Base-by-base conservation (phyloP, 2,113 vertebrate genomes). In the Hylia prasina region DNA sequence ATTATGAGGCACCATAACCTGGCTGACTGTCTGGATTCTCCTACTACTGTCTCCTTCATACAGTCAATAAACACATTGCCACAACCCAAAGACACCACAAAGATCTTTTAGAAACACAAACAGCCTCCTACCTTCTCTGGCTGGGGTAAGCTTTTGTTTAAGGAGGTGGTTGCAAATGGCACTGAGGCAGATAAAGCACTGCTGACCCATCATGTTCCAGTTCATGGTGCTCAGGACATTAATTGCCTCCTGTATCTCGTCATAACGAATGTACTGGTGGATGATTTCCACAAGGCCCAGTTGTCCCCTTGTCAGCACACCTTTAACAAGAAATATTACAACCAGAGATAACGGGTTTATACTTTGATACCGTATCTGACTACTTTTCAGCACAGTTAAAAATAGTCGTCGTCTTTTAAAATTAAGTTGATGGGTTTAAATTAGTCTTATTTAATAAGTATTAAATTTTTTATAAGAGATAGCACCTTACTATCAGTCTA, bases 81-180 rank as follows among this genome's bases (percentile, higher is more conserved):
- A 51, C 73, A 77, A 93, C 44, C 72, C 65, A 64, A 39, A 91
- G 68, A 89, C 68, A 33, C 7, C 39, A 82, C 27, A 84, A 86
- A 78, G 72, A 61, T 5, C 39, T 39, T 90, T 33, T 23, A 27
- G 87, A 88, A 91, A 85, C 37, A 37, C 2, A 85, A 20, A 47
- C 39, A 60, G 44, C 56, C 54, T 80, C 97, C 97, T 77, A 99
- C 99, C 98, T 98, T 99, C 99, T 92, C 97, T 98, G 40, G 98
- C 97, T 44, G 98, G 97, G 25, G 98, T 98, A 51, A 99, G 98
- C 56, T 98, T 98, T 91, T 98, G 98, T 96, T 98, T 98, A 48
- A 99, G 98, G 82, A 99, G 99, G 96, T 99, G 98, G 96, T 99
- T 99, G 45, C 98, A 97, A 82, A 99, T 97, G 12, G 98, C 97